phyloP scores from a whole-genome alignment of 1,140 invertebrate species.

The Nomia melanderi region DNA sequence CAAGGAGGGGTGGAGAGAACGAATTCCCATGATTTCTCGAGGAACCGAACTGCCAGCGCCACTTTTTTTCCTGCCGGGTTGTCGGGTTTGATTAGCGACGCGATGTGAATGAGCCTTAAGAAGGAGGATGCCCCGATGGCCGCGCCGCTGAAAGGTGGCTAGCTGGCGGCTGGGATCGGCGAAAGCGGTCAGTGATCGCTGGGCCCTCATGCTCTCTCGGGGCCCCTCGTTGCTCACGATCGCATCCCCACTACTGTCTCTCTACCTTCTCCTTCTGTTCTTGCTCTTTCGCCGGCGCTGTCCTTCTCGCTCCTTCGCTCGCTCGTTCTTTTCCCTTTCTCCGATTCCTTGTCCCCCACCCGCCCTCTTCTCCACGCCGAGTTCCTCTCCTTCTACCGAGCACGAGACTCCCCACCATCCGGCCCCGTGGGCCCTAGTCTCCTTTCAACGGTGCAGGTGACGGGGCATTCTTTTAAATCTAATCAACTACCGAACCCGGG shows the following conservation, averaged over 20 bases:
- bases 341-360: no score
- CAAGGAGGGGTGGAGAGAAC: no score
- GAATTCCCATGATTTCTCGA: conserved; percentile 54
- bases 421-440: conserved; percentile 59
- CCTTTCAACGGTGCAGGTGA: conserved; percentile 70
- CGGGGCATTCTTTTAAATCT: conserved; percentile 69
- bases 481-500: conserved; percentile 66
- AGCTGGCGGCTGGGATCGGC: conserved; percentile 66
- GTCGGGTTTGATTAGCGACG: conserved; percentile 66
- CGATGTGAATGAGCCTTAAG: conserved; percentile 68
- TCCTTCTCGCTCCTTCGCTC: no score
- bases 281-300: neutral
- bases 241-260: conserved; percentile 11
- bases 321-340: no score
- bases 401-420: conserved; percentile 30
- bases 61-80: conserved; percentile 32
- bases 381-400: neutral
- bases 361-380: neutral
- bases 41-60: conserved; percentile 32
- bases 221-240: conserved; percentile 64
- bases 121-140: conserved; percentile 65
- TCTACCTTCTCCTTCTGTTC: neutral
- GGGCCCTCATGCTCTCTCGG: conserved; percentile 58
- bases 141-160: conserved; percentile 68
- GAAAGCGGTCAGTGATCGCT: conserved; percentile 70